Conservation (phyloP, 2,797 vertebrate species). For the Sphenodon punctatus region DNA sequence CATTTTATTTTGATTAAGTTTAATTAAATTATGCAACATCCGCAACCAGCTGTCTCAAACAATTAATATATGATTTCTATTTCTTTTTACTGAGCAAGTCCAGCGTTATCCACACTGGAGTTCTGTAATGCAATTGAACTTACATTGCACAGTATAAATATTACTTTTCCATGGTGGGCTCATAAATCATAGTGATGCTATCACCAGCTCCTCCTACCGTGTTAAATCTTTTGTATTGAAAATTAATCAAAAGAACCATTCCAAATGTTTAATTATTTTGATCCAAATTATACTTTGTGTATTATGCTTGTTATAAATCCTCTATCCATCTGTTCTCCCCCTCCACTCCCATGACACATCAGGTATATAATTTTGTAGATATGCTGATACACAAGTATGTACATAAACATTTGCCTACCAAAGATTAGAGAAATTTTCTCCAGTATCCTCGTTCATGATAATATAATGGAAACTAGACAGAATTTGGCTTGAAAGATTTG, state of each 20-base stretch:
- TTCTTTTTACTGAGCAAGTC: neutral
- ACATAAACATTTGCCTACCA: neutral
- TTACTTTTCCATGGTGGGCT: constrained; percentile 15
- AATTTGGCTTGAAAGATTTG: neutral
- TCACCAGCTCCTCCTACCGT: constrained; percentile 26
- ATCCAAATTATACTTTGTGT: constrained; percentile 24
- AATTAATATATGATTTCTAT: constrained; percentile 52
- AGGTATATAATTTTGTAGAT: constrained; percentile 20
- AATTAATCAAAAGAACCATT: constrained; percentile 47
- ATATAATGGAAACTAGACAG: neutral
- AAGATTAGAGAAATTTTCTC: neutral
- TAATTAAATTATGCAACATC: constrained; percentile 54
- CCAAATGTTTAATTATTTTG: constrained; percentile 35
- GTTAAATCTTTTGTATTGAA: neutral
- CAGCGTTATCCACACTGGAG: constrained; percentile 19
- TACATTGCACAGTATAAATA: neutral
- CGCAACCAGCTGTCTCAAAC: constrained; percentile 14
- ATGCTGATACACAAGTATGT: neutral
- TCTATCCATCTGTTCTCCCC: constrained; percentile 29
- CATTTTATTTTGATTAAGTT: constrained; percentile 44
- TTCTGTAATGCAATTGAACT: neutral
- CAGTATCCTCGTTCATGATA: constrained; percentile 5
- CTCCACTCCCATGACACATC: too few relatives aligned
- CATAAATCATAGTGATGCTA: constrained; percentile 44
- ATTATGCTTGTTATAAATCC: neutral